Evolutionary conservation across 2,797 vertebrate species (phyloP), one percentile per base, ranked within the genome.

Genomic region (Melanotaenia boesemani): DNA sequence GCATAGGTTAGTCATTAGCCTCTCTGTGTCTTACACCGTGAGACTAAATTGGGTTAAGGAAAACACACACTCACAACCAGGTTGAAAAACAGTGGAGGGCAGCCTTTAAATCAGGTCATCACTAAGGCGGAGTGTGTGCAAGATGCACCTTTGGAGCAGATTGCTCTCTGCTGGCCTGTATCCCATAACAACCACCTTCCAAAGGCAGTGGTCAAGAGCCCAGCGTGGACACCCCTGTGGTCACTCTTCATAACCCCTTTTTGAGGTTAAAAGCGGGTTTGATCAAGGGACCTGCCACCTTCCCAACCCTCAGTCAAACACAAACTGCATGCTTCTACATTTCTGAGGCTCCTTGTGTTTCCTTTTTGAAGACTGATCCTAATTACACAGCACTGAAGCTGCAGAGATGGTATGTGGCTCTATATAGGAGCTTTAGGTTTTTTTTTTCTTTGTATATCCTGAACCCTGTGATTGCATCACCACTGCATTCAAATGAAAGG

Each of bases 71-170:
- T 28, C 22, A 84, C 82, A 83, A 80, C 76, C 87, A 86, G 88
- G 86, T 87, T 89, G 74, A 75, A 87, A 90, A 89, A 88, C 87
- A 87, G 77, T 18, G 67, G 82, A 89, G 82, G 79, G 78, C 83
- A 83, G 79, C 79, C 62, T 83, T 82, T 86, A 90, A 93, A 93
- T 90, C 86, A 92, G 91, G 91, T 89, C 91, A 91, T 87, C 88
- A 76, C 75, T 12, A 54, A 73, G 63, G 84, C 77, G 68, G 86
- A 80, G 65, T 20, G 73, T 82, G 83, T 74, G 72, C 70, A 68
- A 77, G 76, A 88, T 82, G 73, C 87, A 76, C 82, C 79, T 84
- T 82, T 86, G 77, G 88, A 90, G 77, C 79, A 86, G 72, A 86
- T 80, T 87, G 76, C 76, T 58, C 76, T 86, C 76, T 12, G 22